Evolutionary conservation across 2,888 invertebrate genomes (phyloP), one percentile per base, ranked within the genome.

Genomic region (Ormyrus nitidulus): DNA sequence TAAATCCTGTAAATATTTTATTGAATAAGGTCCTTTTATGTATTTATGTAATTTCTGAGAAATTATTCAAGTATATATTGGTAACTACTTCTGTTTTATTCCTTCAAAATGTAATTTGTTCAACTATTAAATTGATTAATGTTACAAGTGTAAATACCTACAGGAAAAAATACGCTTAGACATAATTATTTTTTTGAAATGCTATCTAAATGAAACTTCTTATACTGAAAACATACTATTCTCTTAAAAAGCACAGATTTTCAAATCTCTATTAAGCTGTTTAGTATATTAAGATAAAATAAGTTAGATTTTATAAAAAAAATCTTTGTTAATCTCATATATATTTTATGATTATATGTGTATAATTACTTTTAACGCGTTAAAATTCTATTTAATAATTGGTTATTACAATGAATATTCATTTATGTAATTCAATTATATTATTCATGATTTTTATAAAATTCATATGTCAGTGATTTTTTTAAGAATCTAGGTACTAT

Each of bases 381-480:
- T 51, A 64, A 74, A 79, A 56, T 62, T 73, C 19, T 74, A 66
- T 69, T 70, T 68, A 46, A 51, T 78, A 46, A 34, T 11, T 10
- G 68, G 34, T 68, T 13, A 62, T 13, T 13, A 19, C 11, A 11
- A 53, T 53, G 19, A 48, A 13, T 54, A 64, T 61, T 51, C 19
- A 59, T 62, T 10, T 49, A 2, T n/a, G 10, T 76, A 62, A 1
- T 7, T 6, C 46, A 58, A 49, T 59, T 72, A 77, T 77, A 34
- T 34, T 66, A 72, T 77, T 66, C 34, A 62, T 65, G 70, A 79
- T 69, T 53, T 54, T 9, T 72, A 61, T 44, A n/a, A 73, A 61
- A 19, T 64, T 61, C 13, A 9, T 34, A 56, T 51, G 66, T 59
- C 49, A 46, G 54, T 58, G 0, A 62, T 34, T 3, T 34, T 34